A percentile compares a stretch with the other conserved stretches of the same genome.
phyloP scores from a whole-genome alignment of 2,113 vertebrate species.

The Callospermophilus lateralis region DNA sequence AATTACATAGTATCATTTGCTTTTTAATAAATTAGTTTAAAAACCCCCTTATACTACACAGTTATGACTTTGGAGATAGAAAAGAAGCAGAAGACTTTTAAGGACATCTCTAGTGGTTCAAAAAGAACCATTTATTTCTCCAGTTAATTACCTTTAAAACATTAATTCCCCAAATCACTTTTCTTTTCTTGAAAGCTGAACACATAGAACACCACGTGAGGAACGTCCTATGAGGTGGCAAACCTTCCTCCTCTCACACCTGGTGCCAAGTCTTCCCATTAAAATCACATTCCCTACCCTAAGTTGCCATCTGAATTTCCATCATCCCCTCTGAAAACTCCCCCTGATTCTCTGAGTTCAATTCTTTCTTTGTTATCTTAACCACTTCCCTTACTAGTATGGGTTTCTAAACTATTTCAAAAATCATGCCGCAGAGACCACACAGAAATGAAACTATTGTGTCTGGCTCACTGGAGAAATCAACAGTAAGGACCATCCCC shows the following conservation, averaged over 20 bases:
- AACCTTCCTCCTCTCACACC: background rate
- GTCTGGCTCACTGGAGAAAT: background rate
- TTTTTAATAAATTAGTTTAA: slow-evolving; percentile 45
- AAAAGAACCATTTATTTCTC: slow-evolving; percentile 69
- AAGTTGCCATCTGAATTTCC: slow-evolving; percentile 10
- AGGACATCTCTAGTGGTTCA: slow-evolving; percentile 54
- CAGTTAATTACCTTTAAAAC: slow-evolving; percentile 64
- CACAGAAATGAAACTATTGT: background rate
- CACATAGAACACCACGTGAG: slow-evolving; percentile 35
- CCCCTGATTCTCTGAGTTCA: background rate
- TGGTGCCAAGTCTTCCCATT: background rate
- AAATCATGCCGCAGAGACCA: slow-evolving; percentile 36
- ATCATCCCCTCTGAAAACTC: background rate
- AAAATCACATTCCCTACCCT: background rate
- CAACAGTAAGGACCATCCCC: background rate
- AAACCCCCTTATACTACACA: slow-evolving; percentile 43
- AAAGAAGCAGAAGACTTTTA: slow-evolving; percentile 63
- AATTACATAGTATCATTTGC: background rate
- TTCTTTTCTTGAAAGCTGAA: slow-evolving; percentile 56
- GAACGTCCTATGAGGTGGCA: background rate
- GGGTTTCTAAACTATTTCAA: slow-evolving; percentile 32
- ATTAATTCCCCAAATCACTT: slow-evolving; percentile 52
- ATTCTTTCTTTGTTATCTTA: background rate
- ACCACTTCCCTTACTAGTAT: slow-evolving; percentile 14
- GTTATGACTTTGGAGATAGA: slow-evolving; percentile 51